phyloP scores from a whole-genome alignment of 2,888 invertebrate species.

The Xestobium rufovillosum region DNA sequence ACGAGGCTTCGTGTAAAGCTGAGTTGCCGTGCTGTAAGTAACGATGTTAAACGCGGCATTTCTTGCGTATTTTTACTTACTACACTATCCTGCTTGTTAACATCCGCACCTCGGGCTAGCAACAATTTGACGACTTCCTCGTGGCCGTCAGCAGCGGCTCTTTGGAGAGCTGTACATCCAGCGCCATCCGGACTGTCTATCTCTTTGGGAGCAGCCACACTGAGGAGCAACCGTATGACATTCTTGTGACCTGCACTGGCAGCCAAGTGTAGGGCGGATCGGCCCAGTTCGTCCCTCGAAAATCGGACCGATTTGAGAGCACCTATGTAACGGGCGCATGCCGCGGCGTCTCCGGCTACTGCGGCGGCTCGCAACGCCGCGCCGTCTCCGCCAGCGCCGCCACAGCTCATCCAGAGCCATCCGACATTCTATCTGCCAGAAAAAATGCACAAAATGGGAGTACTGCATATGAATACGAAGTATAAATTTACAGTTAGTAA shows the following conservation, averaged over 20 bases:
- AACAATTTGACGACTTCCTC: slow-evolving; percentile 64
- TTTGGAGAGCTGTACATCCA: slow-evolving; percentile 68
- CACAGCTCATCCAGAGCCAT: slow-evolving; percentile 40
- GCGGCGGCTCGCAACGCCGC: slow-evolving; percentile 40
- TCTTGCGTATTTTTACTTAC: slow-evolving; percentile 42
- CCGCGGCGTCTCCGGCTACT: slow-evolving; percentile 37
- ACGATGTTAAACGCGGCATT: slow-evolving; percentile 12
- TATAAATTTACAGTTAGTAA: no score
- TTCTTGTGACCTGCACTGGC: slow-evolving; percentile 38
- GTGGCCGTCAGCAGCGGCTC: slow-evolving; percentile 78
- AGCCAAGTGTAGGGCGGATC: slow-evolving; percentile 40
- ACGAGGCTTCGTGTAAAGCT: slow-evolving; percentile 88
- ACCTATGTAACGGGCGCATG: slow-evolving; percentile 35
- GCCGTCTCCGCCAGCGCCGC: slow-evolving; percentile 31
- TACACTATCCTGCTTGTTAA: slow-evolving; percentile 69
- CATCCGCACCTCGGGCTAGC: slow-evolving; percentile 58
- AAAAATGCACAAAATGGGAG: slow-evolving; percentile 13
- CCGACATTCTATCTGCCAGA: slow-evolving; percentile 37
- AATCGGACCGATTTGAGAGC: slow-evolving; percentile 37
- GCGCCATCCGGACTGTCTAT: slow-evolving; percentile 48
- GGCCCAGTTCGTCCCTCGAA: slow-evolving; percentile 39
- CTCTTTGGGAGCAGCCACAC: slow-evolving; percentile 43
- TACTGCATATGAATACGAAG: no score
- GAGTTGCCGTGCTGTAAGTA: slow-evolving; percentile 81
- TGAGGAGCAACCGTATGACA: slow-evolving; percentile 37